A percentile compares a stretch with the other conserved stretches of the same genome.
These are phyloP conservation scores for Drymonia ruficornis DNA, from an alignment of 2,888 invertebrate species.

Conservation along the genomic window DNA sequence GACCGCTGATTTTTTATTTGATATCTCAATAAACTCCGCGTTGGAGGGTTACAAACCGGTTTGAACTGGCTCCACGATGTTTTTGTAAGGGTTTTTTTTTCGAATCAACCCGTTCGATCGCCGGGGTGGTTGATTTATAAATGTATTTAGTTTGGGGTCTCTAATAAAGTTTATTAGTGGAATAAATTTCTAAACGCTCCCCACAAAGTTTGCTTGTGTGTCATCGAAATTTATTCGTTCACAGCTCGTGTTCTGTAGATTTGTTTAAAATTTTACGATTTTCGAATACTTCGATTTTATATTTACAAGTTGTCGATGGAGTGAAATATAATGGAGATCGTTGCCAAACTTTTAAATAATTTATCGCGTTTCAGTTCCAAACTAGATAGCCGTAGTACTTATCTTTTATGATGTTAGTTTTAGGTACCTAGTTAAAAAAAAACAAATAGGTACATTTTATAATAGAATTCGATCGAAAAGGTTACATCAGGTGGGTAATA, in stretches of 20 bases:
- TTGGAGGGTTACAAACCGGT: slow-evolving; percentile 69
- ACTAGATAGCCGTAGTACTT: slow-evolving; percentile 4
- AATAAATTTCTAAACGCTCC: slow-evolving; percentile 46
- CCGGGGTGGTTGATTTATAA: slow-evolving; percentile 72
- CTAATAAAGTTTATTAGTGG: slow-evolving; percentile 62
- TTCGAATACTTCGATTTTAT: slow-evolving; percentile 29
- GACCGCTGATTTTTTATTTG: slow-evolving; percentile 84
- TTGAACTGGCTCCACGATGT: slow-evolving; percentile 47
- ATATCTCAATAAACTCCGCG: slow-evolving; percentile 81
- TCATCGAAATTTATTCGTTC: slow-evolving; percentile 39
- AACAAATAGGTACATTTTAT: too few species aligned
- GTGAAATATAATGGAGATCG: slow-evolving; percentile 11
- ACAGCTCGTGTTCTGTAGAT: slow-evolving; percentile 21
- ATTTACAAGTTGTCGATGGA: slow-evolving; percentile 20
- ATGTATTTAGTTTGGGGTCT: slow-evolving; percentile 68
- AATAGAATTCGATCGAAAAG: too few species aligned
- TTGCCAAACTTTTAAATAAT: not conserved
- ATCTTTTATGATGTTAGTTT: not conserved
- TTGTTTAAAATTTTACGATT: slow-evolving; percentile 24
- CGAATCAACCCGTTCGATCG: slow-evolving; percentile 39
- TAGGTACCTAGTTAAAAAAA: too few species aligned
- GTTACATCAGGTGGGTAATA: too few species aligned
- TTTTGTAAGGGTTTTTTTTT: slow-evolving; percentile 56
- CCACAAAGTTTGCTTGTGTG: slow-evolving; percentile 40
- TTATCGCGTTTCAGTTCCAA: slow-evolving; percentile 6